Evolutionary conservation across 2,113 vertebrate species (phyloP), one percentile per base, ranked within the genome.

Genomic region (Campylomormyrus tamandua): DNA sequence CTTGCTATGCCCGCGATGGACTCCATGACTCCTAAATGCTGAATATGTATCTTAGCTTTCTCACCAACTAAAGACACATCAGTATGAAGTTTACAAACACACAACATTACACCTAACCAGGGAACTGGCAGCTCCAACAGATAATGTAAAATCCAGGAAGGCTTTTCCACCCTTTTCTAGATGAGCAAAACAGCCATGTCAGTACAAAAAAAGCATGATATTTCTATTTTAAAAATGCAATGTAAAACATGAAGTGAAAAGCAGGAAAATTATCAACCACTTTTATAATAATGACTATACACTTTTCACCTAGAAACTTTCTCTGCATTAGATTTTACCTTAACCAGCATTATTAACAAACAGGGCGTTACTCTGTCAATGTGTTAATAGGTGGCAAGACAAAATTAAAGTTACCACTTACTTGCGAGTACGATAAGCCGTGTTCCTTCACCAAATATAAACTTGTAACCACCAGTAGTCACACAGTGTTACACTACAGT

Each of bases 381-480:
- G 8, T 15, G 19, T 15, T 45, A 46, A 88, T 62, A 42, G n/a
- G 49, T 48, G 9, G 17, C 27, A 52, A 3, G 17, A 52, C 21
- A 77, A 45, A 53, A 80, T 13, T 70, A 13, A 74, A 11, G 66
- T 48, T 48, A n/a, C 9, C 21, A 70, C 89, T 90, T 50, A 90
- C 90, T 53, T 83, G 90, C 35, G 2, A 88, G 31, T 8, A 90
- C 31, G 45, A 50, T 39, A 13, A 90, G 21, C 0, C 21, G 70
- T 85, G 89, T 90, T 27, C 88, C 88, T 56, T 13, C 15, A 15
- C 90, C 58, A 83, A 89, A 89, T 24, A 56, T 77, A 31, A 89
- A 6, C 19, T 53, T 53, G 24, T 52, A 19, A n/a, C 85, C 50
- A 39, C 27, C 85, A 87, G 49, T 17, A 87, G 4, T 87, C 85